Conservation (phyloP, 1,140 invertebrate species). For the Procambarus virginalis region DNA sequence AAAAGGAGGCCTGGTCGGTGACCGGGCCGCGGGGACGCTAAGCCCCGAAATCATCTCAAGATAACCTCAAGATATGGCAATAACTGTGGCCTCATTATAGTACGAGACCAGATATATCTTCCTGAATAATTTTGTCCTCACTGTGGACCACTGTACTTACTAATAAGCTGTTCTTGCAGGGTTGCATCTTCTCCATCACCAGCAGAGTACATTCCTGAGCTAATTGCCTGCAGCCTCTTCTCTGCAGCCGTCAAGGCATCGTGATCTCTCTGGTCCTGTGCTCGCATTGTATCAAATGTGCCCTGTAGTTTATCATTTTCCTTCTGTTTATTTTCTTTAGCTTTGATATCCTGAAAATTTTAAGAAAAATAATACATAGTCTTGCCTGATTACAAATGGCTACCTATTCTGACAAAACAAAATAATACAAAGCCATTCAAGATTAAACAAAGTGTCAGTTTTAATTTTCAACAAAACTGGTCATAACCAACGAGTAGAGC, state of each 20-base stretch:
- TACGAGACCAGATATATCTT: no score
- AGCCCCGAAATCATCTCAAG: no score
- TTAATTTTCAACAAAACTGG: background rate
- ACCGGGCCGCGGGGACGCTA: no score
- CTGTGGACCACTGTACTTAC: slow-evolving; percentile 74
- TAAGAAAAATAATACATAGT: background rate
- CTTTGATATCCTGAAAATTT: slow-evolving; percentile 79
- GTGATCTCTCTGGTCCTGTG: slow-evolving; percentile 81
- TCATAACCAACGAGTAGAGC: no score
- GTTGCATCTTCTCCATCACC: slow-evolving; percentile 89
- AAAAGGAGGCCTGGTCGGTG: no score
- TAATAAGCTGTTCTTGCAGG: slow-evolving; percentile 91
- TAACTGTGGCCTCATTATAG: no score
- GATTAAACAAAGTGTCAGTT: background rate
- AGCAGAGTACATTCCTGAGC: slow-evolving; percentile 85
- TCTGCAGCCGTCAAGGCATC: slow-evolving; percentile 84
- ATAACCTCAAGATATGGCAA: no score
- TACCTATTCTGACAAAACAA: background rate
- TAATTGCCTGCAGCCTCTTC: slow-evolving; percentile 87
- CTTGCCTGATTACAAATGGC: no score
- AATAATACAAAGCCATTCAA: background rate
- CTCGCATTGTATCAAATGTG: slow-evolving; percentile 82
- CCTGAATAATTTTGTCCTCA: no score
- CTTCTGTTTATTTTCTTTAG: slow-evolving; percentile 80
- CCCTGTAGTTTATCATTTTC: slow-evolving; percentile 81